These are phyloP conservation scores for Aphelenchoides fujianensis DNA, from an alignment of 1,140 invertebrate species.

Conservation along the genomic window DNA sequence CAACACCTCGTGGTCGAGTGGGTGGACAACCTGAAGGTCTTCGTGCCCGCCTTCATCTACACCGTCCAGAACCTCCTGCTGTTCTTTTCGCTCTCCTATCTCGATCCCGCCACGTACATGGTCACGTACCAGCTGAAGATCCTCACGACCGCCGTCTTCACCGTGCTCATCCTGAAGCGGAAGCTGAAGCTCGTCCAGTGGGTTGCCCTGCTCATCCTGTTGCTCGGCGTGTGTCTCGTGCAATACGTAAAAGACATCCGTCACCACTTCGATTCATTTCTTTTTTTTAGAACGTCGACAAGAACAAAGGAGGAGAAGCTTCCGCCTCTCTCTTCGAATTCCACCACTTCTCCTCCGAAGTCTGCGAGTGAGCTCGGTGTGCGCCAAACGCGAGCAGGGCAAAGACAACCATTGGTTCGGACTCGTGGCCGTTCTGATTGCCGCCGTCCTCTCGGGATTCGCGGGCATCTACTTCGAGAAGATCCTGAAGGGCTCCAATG, in stretches of 20 bases:
- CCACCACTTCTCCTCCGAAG: neutral
- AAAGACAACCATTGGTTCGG: constrained; percentile 58
- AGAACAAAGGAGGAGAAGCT: neutral
- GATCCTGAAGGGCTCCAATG: constrained; percentile 66
- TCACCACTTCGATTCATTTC: neutral
- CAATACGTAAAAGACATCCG: constrained; percentile 27
- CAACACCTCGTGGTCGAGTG: constrained; percentile 77
- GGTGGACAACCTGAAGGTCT: constrained; percentile 80
- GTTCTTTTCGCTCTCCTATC: constrained; percentile 65
- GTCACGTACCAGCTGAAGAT: constrained; percentile 66
- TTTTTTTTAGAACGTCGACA: neutral
- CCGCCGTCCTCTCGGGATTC: constrained; percentile 68
- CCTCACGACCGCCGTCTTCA: constrained; percentile 65
- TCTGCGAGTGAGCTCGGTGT: constrained; percentile 13
- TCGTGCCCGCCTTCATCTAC: constrained; percentile 89
- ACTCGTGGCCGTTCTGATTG: constrained; percentile 65
- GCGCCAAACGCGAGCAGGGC: neutral
- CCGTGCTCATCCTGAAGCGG: constrained; percentile 61
- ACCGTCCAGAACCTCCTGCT: constrained; percentile 94
- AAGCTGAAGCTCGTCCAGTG: constrained; percentile 41
- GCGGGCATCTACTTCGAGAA: constrained; percentile 71
- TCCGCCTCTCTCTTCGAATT: too few relatives aligned
- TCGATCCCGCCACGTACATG: constrained; percentile 73
- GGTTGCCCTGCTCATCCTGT: constrained; percentile 18
- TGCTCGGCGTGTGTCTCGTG: constrained; percentile 12